phyloP scores from a whole-genome alignment of 2,888 invertebrate genomes.

The Morpho deidamia region DNA sequence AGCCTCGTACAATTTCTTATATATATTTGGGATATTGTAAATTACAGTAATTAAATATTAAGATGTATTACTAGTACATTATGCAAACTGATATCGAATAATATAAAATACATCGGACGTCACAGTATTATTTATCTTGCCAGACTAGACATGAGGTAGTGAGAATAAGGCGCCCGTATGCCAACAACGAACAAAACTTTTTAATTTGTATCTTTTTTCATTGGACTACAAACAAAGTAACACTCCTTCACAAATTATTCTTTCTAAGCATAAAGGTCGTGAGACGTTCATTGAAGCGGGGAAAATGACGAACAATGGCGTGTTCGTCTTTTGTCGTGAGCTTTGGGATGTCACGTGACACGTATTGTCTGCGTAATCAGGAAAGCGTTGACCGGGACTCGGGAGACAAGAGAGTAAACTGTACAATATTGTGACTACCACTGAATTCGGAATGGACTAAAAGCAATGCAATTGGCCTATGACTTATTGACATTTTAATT shows the following conservation, averaged over 20 bases:
- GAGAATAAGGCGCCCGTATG: background rate
- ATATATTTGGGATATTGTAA: no score
- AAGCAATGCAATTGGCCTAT: no score
- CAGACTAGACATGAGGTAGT: no score
- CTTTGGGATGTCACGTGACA: conserved; percentile 55
- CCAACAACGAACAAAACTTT: background rate
- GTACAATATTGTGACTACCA: background rate
- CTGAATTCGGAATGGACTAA: no score
- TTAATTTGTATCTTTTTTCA: background rate
- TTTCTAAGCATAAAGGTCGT: conserved; percentile 23
- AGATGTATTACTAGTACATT: no score
- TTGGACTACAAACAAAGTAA: background rate
- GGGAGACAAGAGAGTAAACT: conserved; percentile 30
- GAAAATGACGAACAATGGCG: conserved; percentile 61
- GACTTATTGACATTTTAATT: no score
- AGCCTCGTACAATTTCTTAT: no score
- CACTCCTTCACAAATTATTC: conserved; percentile 12
- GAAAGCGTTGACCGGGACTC: conserved; percentile 59
- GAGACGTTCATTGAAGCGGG: conserved; percentile 27
- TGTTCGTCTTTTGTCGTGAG: conserved; percentile 67
- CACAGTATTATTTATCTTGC: no score
- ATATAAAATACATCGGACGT: no score
- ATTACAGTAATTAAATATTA: no score
- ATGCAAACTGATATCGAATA: no score
- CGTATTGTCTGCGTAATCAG: conserved; percentile 58